Percentiles rank a stretch among this genome's conserved stretches.
phyloP scores from a whole-genome alignment of 2,797 vertebrate genomes.

The Geotrypetes seraphini region DNA sequence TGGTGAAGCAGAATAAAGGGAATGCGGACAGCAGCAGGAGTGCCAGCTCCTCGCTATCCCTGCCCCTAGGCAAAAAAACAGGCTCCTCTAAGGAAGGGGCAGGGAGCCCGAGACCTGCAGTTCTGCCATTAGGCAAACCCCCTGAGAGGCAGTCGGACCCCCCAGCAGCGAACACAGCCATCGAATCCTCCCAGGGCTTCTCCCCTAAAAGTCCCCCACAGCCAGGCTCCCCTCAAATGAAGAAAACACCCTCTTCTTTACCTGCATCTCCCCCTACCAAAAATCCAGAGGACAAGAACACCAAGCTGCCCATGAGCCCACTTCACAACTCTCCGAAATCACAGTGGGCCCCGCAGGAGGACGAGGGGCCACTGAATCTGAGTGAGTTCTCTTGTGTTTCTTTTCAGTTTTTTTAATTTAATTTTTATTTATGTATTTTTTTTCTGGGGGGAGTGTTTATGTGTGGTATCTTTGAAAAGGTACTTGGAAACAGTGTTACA shows the following conservation, averaged over 20 bases:
- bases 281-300: conserved; percentile 66
- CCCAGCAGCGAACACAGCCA: conserved; percentile 46
- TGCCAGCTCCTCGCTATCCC: conserved; percentile 16
- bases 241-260: conserved; percentile 73
- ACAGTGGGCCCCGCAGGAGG: conserved; percentile 80
- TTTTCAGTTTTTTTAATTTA: too few relatives aligned
- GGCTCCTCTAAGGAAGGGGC: conserved; percentile 37
- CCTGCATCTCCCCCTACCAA: conserved; percentile 69
- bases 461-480: too few relatives aligned
- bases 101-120: conserved; percentile 35
- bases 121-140: conserved; percentile 31
- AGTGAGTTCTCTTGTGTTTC: conserved; percentile 75
- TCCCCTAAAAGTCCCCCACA: conserved; percentile 35
- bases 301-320: conserved; percentile 54
- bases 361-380: conserved; percentile 87
- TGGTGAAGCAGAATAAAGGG: conserved; percentile 65
- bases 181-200: conserved; percentile 63
- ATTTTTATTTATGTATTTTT: too few relatives aligned
- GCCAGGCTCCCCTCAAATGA: conserved; percentile 62
- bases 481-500: too few relatives aligned
- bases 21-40: conserved; percentile 24
- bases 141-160: conserved; percentile 16
- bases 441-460: too few relatives aligned
- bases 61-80: conserved; percentile 42
- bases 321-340: conserved; percentile 58